Evolutionary conservation across 64 coral and sea anemone genomes (phyloP).

Genomic region (Hydrozoanthus tunicans): DNA sequence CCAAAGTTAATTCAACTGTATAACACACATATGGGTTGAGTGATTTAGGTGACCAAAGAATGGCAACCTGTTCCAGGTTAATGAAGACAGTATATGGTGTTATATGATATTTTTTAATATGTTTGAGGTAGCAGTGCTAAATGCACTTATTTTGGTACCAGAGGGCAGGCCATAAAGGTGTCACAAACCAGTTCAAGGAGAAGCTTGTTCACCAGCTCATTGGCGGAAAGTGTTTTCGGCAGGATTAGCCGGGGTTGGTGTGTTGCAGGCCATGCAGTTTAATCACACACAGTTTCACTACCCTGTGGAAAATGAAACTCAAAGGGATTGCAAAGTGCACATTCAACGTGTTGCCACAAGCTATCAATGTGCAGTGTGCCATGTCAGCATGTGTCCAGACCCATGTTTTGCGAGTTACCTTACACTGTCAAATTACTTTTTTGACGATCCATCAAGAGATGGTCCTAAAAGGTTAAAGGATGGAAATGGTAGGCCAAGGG

Average conservation of each 20-base stretch:
- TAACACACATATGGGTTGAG: constrained; percentile 24
- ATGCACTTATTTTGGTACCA: constrained; percentile 7
- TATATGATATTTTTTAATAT: constrained; percentile 2
- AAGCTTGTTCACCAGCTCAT: neutral
- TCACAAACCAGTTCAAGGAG: neutral
- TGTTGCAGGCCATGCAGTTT: neutral
- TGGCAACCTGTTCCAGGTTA: neutral
- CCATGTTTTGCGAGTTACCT: neutral
- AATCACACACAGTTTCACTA: neutral
- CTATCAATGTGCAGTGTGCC: neutral
- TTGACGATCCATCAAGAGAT: neutral
- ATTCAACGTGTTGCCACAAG: neutral
- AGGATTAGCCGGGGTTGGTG: neutral
- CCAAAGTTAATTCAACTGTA: constrained; percentile 1
- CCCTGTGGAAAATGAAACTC: neutral
- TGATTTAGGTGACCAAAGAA: constrained; percentile 36
- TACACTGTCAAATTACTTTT: constrained; percentile 1
- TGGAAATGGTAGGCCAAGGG: neutral
- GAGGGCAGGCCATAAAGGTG: neutral
- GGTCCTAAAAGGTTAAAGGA: neutral
- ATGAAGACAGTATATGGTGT: constrained; percentile 34
- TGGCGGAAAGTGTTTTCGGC: constrained; percentile 1
- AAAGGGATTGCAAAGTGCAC: constrained; percentile 9
- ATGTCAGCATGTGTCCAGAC: neutral
- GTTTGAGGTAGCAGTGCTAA: constrained; percentile 32